phyloP scores from a whole-genome alignment of 1,140 invertebrate genomes.

The Asobara japonica region DNA sequence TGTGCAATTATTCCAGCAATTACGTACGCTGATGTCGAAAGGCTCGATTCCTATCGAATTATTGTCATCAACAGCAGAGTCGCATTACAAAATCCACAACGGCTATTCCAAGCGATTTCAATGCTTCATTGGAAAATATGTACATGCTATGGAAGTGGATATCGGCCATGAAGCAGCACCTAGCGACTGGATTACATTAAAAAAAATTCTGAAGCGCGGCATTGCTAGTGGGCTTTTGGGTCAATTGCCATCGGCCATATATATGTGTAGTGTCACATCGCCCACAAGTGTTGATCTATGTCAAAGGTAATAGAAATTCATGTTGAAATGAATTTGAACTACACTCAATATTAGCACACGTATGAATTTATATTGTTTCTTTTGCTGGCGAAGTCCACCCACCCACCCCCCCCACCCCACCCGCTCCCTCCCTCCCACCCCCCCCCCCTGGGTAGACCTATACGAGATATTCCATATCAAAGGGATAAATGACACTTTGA shows the following conservation, averaged over 20 bases:
- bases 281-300: constrained; percentile 39
- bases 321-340: neutral
- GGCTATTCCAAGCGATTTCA: constrained; percentile 38
- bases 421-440: too few species aligned
- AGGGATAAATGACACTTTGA: too few species aligned
- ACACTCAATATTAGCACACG: too few species aligned
- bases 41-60: constrained; percentile 40
- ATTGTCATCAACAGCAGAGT: constrained; percentile 6
- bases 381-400: too few species aligned
- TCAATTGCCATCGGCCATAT: constrained; percentile 40
- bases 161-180: constrained; percentile 21
- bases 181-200: constrained; percentile 38
- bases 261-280: constrained; percentile 37
- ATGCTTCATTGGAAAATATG: constrained; percentile 27
- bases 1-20: constrained; percentile 14
- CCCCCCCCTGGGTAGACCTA: too few species aligned
- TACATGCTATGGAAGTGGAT: constrained; percentile 11
- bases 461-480: too few species aligned
- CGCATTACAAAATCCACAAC: constrained; percentile 39
- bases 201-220: constrained; percentile 29
- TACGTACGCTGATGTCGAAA: constrained; percentile 35
- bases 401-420: too few species aligned
- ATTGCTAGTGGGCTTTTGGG: constrained; percentile 37
- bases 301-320: constrained; percentile 35
- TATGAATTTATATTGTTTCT: too few species aligned